Conservation (phyloP, 2,113 vertebrate genomes). For the Grammomys dolichurus region DNA sequence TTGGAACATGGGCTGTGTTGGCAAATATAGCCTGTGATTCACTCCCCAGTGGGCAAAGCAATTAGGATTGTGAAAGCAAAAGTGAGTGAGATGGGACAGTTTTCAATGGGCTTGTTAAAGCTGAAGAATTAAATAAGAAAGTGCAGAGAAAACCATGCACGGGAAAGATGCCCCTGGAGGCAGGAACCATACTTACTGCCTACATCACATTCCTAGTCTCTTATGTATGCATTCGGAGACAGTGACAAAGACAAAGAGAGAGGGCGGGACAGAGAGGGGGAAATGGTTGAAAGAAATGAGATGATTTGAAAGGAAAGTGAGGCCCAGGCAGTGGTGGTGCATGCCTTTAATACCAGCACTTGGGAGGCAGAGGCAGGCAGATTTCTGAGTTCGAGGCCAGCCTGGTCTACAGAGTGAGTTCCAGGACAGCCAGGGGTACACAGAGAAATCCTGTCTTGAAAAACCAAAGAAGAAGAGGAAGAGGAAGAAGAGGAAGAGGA, state of each 20-base stretch:
- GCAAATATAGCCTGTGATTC: not conserved
- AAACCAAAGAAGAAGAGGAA: too few relatives aligned
- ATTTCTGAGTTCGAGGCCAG: too few relatives aligned
- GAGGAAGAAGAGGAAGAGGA: too few relatives aligned
- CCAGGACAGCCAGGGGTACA: too few relatives aligned
- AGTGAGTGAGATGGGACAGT: not conserved
- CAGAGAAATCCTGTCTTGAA: too few relatives aligned
- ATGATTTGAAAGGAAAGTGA: not conserved
- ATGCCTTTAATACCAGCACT: too few relatives aligned
- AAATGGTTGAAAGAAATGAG: not conserved
- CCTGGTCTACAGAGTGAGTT: too few relatives aligned
- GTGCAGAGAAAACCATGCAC: not conserved
- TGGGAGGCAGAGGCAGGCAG: too few relatives aligned
- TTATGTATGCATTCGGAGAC: not conserved
- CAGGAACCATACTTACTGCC: not conserved
- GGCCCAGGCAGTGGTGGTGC: too few relatives aligned
- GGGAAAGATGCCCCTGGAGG: not conserved
- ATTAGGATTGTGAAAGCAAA: not conserved
- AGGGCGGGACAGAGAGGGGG: not conserved
- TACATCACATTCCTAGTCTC: too few relatives aligned
- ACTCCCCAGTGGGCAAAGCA: slow-evolving; percentile 1
- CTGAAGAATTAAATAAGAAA: slow-evolving; percentile 30
- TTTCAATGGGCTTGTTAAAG: not conserved
- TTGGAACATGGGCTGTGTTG: not conserved
- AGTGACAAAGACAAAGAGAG: not conserved